Base-by-base conservation (phyloP, 2,113 vertebrate species). In the Promerops cafer region DNA sequence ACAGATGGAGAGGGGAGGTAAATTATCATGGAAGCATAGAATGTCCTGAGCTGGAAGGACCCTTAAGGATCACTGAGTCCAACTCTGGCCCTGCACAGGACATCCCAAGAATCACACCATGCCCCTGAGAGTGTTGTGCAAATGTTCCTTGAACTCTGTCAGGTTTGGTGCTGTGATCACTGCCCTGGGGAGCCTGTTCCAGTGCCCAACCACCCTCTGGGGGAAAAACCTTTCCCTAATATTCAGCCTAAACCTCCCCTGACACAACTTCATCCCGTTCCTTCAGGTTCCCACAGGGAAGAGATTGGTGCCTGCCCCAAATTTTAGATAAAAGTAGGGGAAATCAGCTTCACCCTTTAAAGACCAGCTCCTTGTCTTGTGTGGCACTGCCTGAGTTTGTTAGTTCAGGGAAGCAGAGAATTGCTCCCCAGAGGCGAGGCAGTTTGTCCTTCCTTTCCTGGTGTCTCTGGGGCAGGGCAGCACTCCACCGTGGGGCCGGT, bases 241-340 rank as follows among this genome's bases (percentile, higher is more conserved):
- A 54, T 2, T 21, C 61, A 61, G 7, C n/a, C 26, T 61, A 40
- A 76, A 42, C n/a, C 10, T 35, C 15, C 12, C 52, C 18, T 31
- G 47, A 33, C 26, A 61, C 21, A 23, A 2, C 14, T 83, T 61
- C 22, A 22, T 12, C 17, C 30, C 0, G 0, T 61, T 61, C 30
- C 14, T 47, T 61, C 30, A 21, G 21, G 24, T 53, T 45, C 30
- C 28, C 23, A n/a, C 10, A n/a, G 33, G 47, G 24, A 61, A 68
- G 17, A 69, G 40, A 56, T 20, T 5, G 11, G 17, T 49, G 15
- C 35, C 40, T 69, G 35, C 26, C 12, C 21, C 12, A 8, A 18
- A 64, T 63, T 75, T 78, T 35, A 33, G 39, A 7, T 77, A 27
- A 70, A 77, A 63, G 16, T 4, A 3, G 18, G 16, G 9, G 18